Percentiles rank a stretch among this genome's conserved stretches.
These are phyloP conservation scores for Pyrgus malvae DNA, from an alignment of 2,888 invertebrate genomes.

Conservation along the genomic window DNA sequence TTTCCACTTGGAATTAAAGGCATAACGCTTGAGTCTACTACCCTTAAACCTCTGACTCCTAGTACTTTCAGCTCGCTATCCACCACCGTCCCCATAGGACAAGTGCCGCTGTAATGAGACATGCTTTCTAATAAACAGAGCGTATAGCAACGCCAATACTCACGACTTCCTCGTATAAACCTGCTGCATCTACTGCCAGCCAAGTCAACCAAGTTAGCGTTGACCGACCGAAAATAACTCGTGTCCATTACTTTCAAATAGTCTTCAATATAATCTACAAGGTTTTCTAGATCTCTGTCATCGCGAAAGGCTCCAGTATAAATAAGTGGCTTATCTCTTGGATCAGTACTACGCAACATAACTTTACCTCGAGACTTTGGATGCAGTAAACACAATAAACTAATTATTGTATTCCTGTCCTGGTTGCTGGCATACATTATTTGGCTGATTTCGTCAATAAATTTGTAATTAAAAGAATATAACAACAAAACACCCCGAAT, in stretches of 20 bases:
- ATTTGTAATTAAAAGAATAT: not conserved
- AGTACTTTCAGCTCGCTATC: conserved; percentile 40
- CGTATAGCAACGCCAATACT: conserved; percentile 43
- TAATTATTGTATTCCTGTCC: conserved; percentile 29
- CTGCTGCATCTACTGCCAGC: conserved; percentile 34
- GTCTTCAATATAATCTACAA: conserved; percentile 38
- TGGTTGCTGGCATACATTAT: conserved; percentile 24
- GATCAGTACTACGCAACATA: conserved; percentile 36
- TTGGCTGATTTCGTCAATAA: conserved; percentile 34
- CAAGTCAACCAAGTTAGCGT: conserved; percentile 38
- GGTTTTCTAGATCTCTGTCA: conserved; percentile 38
- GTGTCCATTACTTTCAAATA: conserved; percentile 39
- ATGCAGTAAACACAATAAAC: conserved; percentile 31
- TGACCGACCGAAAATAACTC: conserved; percentile 35
- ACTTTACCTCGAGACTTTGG: conserved; percentile 41
- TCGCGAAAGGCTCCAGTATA: conserved; percentile 36
- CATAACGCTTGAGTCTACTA: conserved; percentile 89
- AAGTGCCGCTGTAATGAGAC: conserved; percentile 44
- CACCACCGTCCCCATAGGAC: conserved; percentile 46
- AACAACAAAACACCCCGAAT: not conserved
- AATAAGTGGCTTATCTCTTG: conserved; percentile 39
- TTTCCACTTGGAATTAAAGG: conserved; percentile 88
- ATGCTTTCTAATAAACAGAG: conserved; percentile 39
- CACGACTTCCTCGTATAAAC: conserved; percentile 13
- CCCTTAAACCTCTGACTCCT: conserved; percentile 54